phyloP scores from a whole-genome alignment of 1,140 invertebrate genomes.

The Lepidostoma basale region DNA sequence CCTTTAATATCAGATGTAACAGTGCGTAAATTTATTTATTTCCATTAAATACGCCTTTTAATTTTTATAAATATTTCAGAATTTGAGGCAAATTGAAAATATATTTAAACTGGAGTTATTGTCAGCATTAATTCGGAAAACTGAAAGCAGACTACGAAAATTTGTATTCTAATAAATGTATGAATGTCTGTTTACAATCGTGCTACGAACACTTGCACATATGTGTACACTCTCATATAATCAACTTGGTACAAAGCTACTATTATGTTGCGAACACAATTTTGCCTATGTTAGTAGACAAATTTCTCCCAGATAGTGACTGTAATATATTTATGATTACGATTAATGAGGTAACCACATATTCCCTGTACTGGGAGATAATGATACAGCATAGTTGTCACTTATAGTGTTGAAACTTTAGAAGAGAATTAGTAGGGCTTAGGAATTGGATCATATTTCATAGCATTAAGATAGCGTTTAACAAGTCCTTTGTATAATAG shows the following conservation, averaged over 20 bases:
- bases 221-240: neutral
- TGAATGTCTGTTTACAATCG: too few species aligned
- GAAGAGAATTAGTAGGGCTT: neutral
- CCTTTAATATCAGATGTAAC: too few species aligned
- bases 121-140: too few species aligned
- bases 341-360: conserved; percentile 12
- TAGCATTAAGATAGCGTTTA: conserved; percentile 1
- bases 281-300: neutral
- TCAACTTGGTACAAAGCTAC: neutral
- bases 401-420: conserved; percentile 14
- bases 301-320: neutral
- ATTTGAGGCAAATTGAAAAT: too few species aligned
- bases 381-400: conserved; percentile 12
- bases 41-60: too few species aligned
- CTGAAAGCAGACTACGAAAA: too few species aligned
- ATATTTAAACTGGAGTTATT: too few species aligned
- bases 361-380: neutral
- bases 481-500: neutral
- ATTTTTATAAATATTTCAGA: too few species aligned
- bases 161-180: too few species aligned
- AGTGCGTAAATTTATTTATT: too few species aligned
- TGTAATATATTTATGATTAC: conserved; percentile 5
- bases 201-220: too few species aligned
- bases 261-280: neutral
- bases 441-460: conserved; percentile 18